Base-by-base conservation (phyloP, 2,888 invertebrate genomes). In the Lagria hirta region DNA sequence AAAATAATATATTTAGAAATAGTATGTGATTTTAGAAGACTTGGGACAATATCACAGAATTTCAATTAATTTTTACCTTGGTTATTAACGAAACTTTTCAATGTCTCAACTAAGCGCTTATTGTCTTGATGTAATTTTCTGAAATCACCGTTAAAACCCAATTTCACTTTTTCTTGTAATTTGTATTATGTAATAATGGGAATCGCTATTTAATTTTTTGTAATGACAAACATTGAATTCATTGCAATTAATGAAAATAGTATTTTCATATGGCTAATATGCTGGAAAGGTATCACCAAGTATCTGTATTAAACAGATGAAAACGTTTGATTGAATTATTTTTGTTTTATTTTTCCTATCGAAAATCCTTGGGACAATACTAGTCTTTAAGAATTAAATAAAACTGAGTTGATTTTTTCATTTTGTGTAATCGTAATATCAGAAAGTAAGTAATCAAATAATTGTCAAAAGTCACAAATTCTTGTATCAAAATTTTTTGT, bases 11-110 rank as follows among this genome's bases (percentile, higher is more conserved):
- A 49, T 49, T 60, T 61, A 62, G 62, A 61, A 59, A 57, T 62
- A 62, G 62, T 44, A 49, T 40, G 66, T 64, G 62, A 63, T 66
- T 68, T 62, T 62, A 56, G 64, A 62, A 57, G 60, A 63, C 61
- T 63, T 61, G 57, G 57, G 64, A 62, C 63, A 64, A 63, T 62
- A 59, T 58, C 56, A 55, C 52, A 48, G 46, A 51, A 45, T 35
- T 38, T 20, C 33, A 38, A 41, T 45, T 36, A 38, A 14, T 34
- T 32, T 15, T 33, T 21, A n/a, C n/a, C 24, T 30, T 36, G 4
- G 30, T 43, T 30, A 15, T 49, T 40, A 37, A 41, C 45, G 27
- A 28, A 40, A 35, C 15, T 37, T 15, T 42, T 18, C 26, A 33
- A 33, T 35, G 21, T 37, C 35, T 40, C 30, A 29, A 33, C 8